These are phyloP conservation scores for Venturia canescens DNA, from an alignment of 1,140 invertebrate genomes.

Conservation along the genomic window DNA sequence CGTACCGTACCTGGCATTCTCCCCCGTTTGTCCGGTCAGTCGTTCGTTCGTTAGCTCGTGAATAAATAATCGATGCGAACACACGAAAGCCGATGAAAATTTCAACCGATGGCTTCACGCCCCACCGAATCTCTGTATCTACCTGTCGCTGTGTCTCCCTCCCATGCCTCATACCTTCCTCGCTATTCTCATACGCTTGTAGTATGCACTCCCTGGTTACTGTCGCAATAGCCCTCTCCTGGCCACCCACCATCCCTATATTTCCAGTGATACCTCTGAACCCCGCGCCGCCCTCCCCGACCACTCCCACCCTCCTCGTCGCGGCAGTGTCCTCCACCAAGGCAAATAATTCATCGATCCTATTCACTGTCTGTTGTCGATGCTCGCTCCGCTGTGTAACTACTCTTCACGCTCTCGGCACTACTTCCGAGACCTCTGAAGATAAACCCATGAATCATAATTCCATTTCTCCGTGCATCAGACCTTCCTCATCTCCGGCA, in stretches of 20 bases:
- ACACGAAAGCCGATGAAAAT: constrained; percentile 69
- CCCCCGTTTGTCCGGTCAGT: constrained; percentile 19
- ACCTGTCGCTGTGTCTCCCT: neutral
- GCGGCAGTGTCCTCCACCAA: constrained; percentile 39
- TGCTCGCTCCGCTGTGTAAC: neutral
- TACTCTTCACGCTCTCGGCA: neutral
- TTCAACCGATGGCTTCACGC: constrained; percentile 69
- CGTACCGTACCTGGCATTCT: constrained; percentile 3
- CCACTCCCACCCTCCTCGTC: constrained; percentile 7
- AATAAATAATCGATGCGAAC: constrained; percentile 68
- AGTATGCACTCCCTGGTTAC: neutral
- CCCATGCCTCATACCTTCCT: neutral
- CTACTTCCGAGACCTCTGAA: neutral
- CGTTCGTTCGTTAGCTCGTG: constrained; percentile 56
- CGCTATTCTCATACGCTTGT: neutral
- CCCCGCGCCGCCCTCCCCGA: neutral
- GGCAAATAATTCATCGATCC: constrained; percentile 51
- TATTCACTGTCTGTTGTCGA: constrained; percentile 15
- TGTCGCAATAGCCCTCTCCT: neutral
- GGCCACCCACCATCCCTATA: neutral
- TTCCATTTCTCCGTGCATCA: too few species aligned
- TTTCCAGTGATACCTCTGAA: neutral
- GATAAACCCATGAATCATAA: too few species aligned
- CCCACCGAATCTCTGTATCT: constrained; percentile 50
- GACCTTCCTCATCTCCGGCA: too few species aligned